Evolutionary conservation across 2,797 vertebrate genomes (phyloP).

Genomic region (Halcyon badia): DNA sequence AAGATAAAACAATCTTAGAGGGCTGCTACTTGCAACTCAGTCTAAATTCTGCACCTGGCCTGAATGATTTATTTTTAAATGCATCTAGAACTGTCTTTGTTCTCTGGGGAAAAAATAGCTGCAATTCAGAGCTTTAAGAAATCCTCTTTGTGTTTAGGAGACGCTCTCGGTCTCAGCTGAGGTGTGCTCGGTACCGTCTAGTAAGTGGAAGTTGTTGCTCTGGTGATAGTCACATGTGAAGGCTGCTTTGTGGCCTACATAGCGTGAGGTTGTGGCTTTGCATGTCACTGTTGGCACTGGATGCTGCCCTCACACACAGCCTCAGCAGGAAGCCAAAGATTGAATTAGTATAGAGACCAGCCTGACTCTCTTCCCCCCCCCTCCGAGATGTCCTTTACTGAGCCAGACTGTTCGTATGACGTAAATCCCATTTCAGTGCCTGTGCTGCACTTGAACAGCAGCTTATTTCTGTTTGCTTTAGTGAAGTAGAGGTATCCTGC

Average conservation of each 20-base stretch:
- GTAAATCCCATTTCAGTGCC: not conserved
- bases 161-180: not conserved
- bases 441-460: not conserved
- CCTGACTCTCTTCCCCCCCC: not conserved
- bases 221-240: slow-evolving; percentile 19
- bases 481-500: not conserved
- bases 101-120: not conserved
- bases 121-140: not conserved
- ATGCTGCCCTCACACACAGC: not conserved
- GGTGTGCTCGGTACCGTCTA: not conserved
- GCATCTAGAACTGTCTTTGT: not conserved
- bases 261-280: not conserved
- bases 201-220: not conserved
- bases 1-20: not conserved
- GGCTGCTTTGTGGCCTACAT: slow-evolving; percentile 3
- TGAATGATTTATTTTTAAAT: not conserved
- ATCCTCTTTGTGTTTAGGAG: accelerated
- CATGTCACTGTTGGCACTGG: not conserved
- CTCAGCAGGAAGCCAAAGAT: not conserved
- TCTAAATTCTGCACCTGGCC: not conserved
- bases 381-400: not conserved
- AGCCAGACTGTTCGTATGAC: not conserved
- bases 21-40: not conserved
- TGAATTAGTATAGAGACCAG: not conserved
- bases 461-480: slow-evolving; percentile 8